Evolutionary conservation across 2,113 vertebrate species (phyloP).

Genomic region (Scartelaos histophorus): DNA sequence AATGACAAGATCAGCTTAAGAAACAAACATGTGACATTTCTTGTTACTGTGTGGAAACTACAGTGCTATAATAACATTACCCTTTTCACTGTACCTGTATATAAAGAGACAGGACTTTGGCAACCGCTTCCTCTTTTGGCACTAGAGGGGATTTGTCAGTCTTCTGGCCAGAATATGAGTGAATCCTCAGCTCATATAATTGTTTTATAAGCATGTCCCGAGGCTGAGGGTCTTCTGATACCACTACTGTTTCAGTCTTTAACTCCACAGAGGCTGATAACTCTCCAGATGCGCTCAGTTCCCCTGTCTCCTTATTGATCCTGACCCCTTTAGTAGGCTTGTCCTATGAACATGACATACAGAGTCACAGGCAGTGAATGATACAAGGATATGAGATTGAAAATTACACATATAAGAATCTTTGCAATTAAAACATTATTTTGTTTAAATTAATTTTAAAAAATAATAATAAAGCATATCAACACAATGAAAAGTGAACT

Average conservation of each 20-base stretch:
- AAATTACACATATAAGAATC: no score
- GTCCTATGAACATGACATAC: conserved; percentile 31
- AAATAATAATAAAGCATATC: no score
- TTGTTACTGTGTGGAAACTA: neutral
- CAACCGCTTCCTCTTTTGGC: conserved; percentile 49
- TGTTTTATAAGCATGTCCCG: conserved; percentile 56
- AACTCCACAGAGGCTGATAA: conserved; percentile 53
- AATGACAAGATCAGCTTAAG: conserved; percentile 36
- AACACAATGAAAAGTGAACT: neutral
- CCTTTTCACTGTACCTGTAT: conserved; percentile 69
- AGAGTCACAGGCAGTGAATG: neutral
- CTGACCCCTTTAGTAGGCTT: conserved; percentile 56
- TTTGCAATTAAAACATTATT: no score
- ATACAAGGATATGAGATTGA: no score
- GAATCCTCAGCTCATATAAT: conserved; percentile 55
- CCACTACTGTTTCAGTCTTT: conserved; percentile 42
- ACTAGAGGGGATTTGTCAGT: conserved; percentile 14
- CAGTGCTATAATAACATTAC: neutral
- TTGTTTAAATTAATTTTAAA: no score
- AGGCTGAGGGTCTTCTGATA: conserved; percentile 29
- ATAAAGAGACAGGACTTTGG: conserved; percentile 64
- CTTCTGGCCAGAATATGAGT: conserved; percentile 21
- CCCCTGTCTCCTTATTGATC: conserved; percentile 75
- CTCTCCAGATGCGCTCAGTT: conserved; percentile 73
- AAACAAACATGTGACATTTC: conserved; percentile 46